Evolutionary conservation across 1,140 invertebrate species (phyloP).

Genomic region (Drosophila malerkotliana): DNA sequence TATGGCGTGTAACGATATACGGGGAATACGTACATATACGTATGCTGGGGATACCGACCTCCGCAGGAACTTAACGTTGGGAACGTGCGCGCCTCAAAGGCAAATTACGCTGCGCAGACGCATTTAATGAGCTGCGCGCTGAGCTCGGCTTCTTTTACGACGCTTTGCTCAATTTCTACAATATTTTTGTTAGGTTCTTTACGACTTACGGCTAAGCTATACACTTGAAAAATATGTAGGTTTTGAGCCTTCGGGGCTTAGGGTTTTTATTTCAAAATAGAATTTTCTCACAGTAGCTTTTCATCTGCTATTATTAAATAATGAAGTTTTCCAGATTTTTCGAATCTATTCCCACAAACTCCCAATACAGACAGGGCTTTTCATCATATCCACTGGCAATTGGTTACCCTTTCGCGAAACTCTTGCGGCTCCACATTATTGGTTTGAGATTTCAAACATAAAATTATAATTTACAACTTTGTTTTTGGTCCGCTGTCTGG

Average conservation of each 20-base stretch:
- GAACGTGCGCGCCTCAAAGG: constrained; percentile 76
- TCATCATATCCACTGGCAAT: constrained; percentile 25
- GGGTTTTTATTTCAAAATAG: background rate
- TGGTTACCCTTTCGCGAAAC: constrained; percentile 32
- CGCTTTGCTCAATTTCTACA: constrained; percentile 37
- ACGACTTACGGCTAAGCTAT: constrained; percentile 37
- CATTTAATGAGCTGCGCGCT: constrained; percentile 69
- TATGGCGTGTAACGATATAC: constrained; percentile 64
- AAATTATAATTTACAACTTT: constrained; percentile 82
- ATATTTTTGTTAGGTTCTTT: constrained; percentile 57
- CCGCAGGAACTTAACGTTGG: constrained; percentile 46
- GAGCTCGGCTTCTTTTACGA: constrained; percentile 34
- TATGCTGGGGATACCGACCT: constrained; percentile 29
- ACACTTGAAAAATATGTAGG: background rate
- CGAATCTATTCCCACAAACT: constrained; percentile 7
- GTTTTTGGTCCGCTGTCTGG: constrained; percentile 52
- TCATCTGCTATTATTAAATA: constrained; percentile 14
- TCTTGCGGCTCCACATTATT: constrained; percentile 42
- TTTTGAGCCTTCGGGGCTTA: background rate
- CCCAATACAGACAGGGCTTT: constrained; percentile 9
- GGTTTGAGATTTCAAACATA: constrained; percentile 75
- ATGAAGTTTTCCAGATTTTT: constrained; percentile 20
- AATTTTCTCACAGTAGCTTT: background rate
- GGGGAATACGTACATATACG: constrained; percentile 7
- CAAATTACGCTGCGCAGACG: constrained; percentile 80